Percentiles rank a stretch among this genome's conserved stretches.
phyloP scores from a whole-genome alignment of 1,140 invertebrate species.

The Pteromalus puparum region DNA sequence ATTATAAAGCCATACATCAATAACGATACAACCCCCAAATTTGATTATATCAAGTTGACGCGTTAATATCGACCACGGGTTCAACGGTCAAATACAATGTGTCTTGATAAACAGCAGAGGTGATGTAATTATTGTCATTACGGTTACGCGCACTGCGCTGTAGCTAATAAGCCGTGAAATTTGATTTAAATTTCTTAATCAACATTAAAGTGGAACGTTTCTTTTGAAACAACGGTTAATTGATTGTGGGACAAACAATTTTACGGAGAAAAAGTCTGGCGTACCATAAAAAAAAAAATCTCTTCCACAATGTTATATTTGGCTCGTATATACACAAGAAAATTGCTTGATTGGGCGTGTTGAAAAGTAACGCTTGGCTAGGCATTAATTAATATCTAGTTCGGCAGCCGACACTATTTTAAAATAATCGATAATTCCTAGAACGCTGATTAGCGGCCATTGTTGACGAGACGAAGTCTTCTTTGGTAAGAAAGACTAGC shows the following conservation, averaged over 20 bases:
- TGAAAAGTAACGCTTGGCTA: not conserved
- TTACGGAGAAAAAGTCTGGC: no score
- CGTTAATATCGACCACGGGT: not conserved
- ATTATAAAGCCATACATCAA: no score
- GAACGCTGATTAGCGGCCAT: not conserved
- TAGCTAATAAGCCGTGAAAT: not conserved
- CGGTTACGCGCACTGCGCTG: not conserved
- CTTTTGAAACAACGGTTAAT: no score
- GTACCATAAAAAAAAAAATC: no score
- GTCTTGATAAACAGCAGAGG: not conserved
- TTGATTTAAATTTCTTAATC: no score
- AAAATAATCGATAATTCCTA: not conserved
- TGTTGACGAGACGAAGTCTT: not conserved
- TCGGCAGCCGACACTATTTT: not conserved
- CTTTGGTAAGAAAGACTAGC: no score
- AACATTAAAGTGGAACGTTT: no score
- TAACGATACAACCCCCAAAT: not conserved
- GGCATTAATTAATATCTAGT: not conserved
- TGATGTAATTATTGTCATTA: not conserved
- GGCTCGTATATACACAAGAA: not conserved
- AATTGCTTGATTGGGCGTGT: not conserved
- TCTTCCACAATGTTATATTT: not conserved
- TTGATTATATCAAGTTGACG: not conserved
- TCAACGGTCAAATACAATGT: not conserved
- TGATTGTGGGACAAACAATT: no score